Percentiles rank a stretch among this genome's conserved stretches.
Evolutionary conservation across 2,888 invertebrate genomes (phyloP).

Genomic region (Lepeophtheirus nordmannii): DNA sequence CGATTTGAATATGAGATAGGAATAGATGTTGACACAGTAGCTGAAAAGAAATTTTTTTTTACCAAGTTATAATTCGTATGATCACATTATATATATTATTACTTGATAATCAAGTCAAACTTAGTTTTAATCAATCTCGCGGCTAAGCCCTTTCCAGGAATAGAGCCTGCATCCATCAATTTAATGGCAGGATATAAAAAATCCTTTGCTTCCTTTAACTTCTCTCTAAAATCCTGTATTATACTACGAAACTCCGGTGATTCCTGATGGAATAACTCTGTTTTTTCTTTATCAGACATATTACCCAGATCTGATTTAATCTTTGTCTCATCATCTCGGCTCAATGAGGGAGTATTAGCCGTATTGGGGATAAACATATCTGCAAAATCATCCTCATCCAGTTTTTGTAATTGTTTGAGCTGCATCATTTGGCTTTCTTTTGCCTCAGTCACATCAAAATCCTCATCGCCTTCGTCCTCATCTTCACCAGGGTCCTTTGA

Average conservation of each 20-base stretch:
- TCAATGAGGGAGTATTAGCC: not conserved
- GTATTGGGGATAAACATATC: not conserved
- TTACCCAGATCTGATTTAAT: not conserved
- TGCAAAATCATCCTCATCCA: constrained; percentile 15
- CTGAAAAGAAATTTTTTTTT: not conserved
- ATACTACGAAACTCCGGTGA: constrained; percentile 7
- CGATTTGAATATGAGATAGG: constrained; percentile 12
- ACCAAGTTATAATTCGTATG: not conserved
- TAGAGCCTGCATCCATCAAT: constrained; percentile 44
- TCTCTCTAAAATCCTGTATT: constrained; percentile 32
- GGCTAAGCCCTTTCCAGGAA: constrained; percentile 34
- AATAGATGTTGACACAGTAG: constrained; percentile 19
- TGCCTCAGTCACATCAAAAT: constrained; percentile 4
- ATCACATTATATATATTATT: not conserved
- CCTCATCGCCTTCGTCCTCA: constrained; percentile 1
- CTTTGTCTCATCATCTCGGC: not conserved
- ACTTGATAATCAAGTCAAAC: constrained; percentile 13
- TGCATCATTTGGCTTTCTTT: constrained; percentile 7
- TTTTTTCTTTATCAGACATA: constrained; percentile 3
- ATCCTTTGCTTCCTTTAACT: constrained; percentile 47
- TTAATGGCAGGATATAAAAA: constrained; percentile 51
- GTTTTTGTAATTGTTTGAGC: not conserved
- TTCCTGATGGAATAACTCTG: constrained; percentile 1
- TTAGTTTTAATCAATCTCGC: constrained; percentile 15
- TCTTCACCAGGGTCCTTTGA: not conserved